These are phyloP conservation scores for Andrena hattorfiana DNA, from an alignment of 2,888 invertebrate genomes.

Conservation along the genomic window DNA sequence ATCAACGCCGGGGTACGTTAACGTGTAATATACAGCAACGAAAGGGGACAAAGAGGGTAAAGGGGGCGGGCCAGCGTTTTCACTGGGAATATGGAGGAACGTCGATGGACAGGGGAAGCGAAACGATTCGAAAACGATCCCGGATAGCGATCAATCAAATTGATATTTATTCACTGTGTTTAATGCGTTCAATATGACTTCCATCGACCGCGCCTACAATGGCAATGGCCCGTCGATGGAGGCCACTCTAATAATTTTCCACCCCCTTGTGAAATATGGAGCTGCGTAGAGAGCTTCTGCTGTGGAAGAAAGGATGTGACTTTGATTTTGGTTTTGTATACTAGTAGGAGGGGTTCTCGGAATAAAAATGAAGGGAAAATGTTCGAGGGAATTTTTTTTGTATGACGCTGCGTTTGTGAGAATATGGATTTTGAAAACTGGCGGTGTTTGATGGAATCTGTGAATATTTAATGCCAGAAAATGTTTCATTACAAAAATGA, in stretches of 20 bases:
- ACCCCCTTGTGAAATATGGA: conserved; percentile 26
- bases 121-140: conserved; percentile 42
- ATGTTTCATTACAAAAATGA: too few species aligned
- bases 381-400: too few species aligned
- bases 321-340: neutral
- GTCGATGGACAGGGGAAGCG: conserved; percentile 22
- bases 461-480: too few species aligned
- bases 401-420: too few species aligned
- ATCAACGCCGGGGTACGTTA: conserved; percentile 62
- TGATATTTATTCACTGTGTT: conserved; percentile 68
- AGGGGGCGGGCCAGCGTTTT: neutral
- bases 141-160: conserved; percentile 74
- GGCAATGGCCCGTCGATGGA: conserved; percentile 1
- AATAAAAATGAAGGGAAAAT: too few species aligned
- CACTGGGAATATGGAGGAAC: conserved; percentile 7
- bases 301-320: neutral
- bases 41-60: neutral
- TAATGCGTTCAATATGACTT: conserved; percentile 61
- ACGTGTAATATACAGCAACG: conserved; percentile 12
- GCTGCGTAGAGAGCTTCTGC: neutral
- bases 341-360: too few species aligned
- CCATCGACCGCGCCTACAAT: conserved; percentile 42
- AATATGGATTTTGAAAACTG: too few species aligned
- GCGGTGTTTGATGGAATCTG: too few species aligned
- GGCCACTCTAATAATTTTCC: conserved; percentile 17